These are phyloP conservation scores for Balanococcus diminutus DNA, from an alignment of 2,888 invertebrate species.

Conservation along the genomic window DNA sequence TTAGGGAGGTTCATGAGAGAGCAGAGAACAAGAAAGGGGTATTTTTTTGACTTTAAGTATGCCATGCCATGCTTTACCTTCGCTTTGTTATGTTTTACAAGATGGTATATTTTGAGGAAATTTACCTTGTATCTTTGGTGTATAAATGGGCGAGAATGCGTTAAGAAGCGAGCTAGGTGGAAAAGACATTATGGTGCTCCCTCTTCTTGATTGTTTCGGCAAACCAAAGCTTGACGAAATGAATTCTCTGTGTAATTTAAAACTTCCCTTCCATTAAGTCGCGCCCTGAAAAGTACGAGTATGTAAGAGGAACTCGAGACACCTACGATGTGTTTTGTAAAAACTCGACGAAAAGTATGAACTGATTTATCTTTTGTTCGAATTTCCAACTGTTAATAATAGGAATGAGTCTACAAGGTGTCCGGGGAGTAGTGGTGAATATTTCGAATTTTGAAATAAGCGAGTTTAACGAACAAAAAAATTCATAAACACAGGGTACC, in stretches of 20 bases:
- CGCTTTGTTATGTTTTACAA: neutral
- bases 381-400: too few species aligned
- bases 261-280: slow-evolving; percentile 32
- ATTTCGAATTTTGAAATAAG: too few species aligned
- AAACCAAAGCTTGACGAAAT: neutral
- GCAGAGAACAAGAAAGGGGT: neutral
- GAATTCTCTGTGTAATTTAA: slow-evolving; percentile 29
- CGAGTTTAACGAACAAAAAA: too few species aligned
- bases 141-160: slow-evolving; percentile 25
- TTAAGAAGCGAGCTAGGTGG: neutral
- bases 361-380: slow-evolving; percentile 5
- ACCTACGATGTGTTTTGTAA: neutral
- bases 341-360: neutral
- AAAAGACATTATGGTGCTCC: slow-evolving; percentile 12
- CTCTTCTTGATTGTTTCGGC: neutral
- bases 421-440: too few species aligned
- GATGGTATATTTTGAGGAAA: neutral
- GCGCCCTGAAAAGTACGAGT: neutral
- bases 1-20: too few species aligned
- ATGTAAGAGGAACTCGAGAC: neutral
- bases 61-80: neutral
- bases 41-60: slow-evolving; percentile 2
- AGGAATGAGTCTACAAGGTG: too few species aligned
- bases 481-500: too few species aligned
- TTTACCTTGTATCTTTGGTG: neutral